Conservation (phyloP, 30 jellyfish, hydroid and myxozoan species). For the Aurelia sp. region DNA sequence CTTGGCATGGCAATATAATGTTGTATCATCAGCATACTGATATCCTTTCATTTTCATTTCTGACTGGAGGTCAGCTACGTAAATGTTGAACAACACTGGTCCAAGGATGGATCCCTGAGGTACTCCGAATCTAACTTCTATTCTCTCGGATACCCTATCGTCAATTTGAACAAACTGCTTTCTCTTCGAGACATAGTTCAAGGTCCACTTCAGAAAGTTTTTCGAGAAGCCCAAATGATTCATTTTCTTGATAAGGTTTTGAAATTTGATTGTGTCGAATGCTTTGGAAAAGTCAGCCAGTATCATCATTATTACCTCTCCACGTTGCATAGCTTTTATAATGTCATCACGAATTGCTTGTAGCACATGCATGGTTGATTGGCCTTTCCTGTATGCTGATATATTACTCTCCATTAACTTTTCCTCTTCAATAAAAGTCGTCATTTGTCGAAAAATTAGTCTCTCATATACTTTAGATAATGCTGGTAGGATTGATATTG, state of each 20-base stretch:
- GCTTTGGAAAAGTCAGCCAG: conserved; percentile 15
- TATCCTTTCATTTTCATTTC: too few relatives aligned
- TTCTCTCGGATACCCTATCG: too few relatives aligned
- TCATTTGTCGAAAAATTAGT: conserved; percentile 21
- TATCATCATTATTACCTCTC: conserved; percentile 32
- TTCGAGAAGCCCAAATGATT: too few relatives aligned
- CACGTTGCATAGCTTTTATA: conserved; percentile 32
- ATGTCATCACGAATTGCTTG: conserved; percentile 47
- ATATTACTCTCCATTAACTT: conserved; percentile 2
- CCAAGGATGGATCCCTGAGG: too few relatives aligned
- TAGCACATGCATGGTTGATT: conserved; percentile 47
- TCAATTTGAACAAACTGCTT: too few relatives aligned
- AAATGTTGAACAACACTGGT: too few relatives aligned
- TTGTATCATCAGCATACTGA: neutral
- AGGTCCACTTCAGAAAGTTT: too few relatives aligned
- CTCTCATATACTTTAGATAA: neutral
- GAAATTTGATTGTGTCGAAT: neutral
- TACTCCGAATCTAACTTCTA: too few relatives aligned
- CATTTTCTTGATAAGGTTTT: neutral
- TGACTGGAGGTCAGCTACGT: too few relatives aligned
- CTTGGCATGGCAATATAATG: too few relatives aligned
- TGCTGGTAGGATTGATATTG: neutral
- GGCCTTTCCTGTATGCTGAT: conserved; percentile 8
- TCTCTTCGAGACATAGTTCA: too few relatives aligned
- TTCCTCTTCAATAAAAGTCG: conserved; percentile 31